A percentile compares a stretch with the other conserved stretches of the same genome.
phyloP scores from a whole-genome alignment of 2,797 vertebrate species.

The Melopsittacus undulatus region DNA sequence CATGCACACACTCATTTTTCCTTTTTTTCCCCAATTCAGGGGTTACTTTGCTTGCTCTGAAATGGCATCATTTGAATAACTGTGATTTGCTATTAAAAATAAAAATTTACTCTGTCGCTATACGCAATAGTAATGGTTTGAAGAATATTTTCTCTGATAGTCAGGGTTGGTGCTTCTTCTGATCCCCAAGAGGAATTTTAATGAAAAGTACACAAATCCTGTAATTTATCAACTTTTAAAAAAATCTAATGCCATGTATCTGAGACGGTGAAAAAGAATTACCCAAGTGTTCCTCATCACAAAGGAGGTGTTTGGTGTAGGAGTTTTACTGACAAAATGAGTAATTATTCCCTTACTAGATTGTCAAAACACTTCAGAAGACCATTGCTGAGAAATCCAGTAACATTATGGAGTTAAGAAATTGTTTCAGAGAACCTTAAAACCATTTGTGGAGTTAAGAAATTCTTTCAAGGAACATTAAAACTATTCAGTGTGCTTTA shows the following conservation, averaged over 20 bases:
- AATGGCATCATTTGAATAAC: neutral
- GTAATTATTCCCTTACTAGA: neutral
- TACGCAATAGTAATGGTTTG: neutral
- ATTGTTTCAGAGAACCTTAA: neutral
- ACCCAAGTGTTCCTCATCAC: neutral
- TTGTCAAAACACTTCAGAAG: neutral
- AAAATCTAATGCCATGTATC: neutral
- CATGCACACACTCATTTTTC: neutral
- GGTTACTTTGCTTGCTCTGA: neutral
- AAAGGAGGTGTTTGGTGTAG: neutral
- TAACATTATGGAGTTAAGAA: neutral
- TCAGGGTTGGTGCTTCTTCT: neutral
- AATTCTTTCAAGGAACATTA: neutral
- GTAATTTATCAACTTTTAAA: neutral
- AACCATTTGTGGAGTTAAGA: neutral
- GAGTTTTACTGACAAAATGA: neutral
- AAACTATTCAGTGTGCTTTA: neutral
- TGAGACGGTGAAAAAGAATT: neutral
- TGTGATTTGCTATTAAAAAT: neutral
- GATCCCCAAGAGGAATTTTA: neutral
- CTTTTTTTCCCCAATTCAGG: neutral
- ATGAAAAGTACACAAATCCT: neutral
- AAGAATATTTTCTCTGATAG: neutral
- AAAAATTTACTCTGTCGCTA: neutral
- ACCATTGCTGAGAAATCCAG: neutral